Evolutionary conservation across 1,140 invertebrate genomes (phyloP), one percentile per base, ranked within the genome.

Genomic region (Rhopalosiphum maidis): DNA sequence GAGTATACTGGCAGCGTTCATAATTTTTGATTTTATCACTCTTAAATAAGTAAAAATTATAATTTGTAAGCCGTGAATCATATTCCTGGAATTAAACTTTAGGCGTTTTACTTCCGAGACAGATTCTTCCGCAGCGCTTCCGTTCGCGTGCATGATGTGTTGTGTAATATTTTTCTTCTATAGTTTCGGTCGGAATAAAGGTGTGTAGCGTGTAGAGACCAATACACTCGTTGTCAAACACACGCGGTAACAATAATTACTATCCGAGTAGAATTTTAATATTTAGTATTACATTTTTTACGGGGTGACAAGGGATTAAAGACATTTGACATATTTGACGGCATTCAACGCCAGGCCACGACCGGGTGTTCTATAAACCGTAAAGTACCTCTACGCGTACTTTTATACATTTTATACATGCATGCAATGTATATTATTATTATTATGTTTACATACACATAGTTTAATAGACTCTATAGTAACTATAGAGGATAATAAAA

Each of bases 161-260:
- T n/a, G 60, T 5, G 3, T 41, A 77, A 41, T 41, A 77, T 77
- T n/a, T 77, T 77, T 77, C 60, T 77, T 77, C 60, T 77, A 21
- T 35, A 77, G 60, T 77, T n/a, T 30, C 9, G 60, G 15, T 8
- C 30, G n/a, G 60, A 21, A 77, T 77, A 77, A 77, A 77, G 60
- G 18, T n/a, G 30, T 5, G 30, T 30, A n/a, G 30, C 60, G 30
- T 5, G 30, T 30, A n/a, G 30, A 77, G 30, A 77, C 60, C 60
- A 35, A 77, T 77, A 77, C 60, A 77, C 60, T n/a, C n/a, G 60
- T 77, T 77, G 60, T 77, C 60, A 77, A 77, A 77, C 30, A 77
- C 60, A 77, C 60, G 60, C 15, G 15, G 15, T 15, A 77, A 77
- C 60, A 77, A 77, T n/a, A 77, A 18, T 77, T 77, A 77, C 4